Base-by-base conservation (phyloP, 2,113 vertebrate genomes). In the Etheostoma cragini region DNA sequence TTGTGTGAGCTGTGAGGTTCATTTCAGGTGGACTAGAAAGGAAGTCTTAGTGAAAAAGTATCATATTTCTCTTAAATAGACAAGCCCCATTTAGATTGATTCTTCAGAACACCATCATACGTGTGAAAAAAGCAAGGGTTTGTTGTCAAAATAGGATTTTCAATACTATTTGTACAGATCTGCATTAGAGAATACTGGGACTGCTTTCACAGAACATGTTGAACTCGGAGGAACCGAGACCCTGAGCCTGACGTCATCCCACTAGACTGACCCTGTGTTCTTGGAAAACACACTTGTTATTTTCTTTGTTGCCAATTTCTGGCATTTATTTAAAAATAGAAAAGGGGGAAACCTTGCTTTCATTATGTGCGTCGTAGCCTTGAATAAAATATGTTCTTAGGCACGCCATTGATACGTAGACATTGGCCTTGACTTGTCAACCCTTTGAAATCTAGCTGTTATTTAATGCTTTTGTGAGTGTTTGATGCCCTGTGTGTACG, bases 211-310 rank as follows among this genome's bases (percentile, higher is more conserved):
- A 70, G 73, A 78, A 73, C 65, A 57, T 17, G 30, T 10, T 84
- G 78, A 77, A 80, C 86, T 75, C 30, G 15, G 72, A 68, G 21
- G 46, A 38, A 11, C 42, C 0, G 35, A 84, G 71, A 87, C 83
- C 74, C 83, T 80, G 86, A 81, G 56, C 21, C 66, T 88, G 83
- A 89, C 67, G 47, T 90, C 80, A 87, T 15, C 47, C 13, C 16
- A 12, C 74, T 22, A 63, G 6, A 58, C 63, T 84, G 85, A 91
- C 77, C 78, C 87, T 70, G 78, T 53, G 67, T 68, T 50, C 49
- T 46, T 58, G 24, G 62, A 85, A 87, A 87, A 81, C 74, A 81
- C 66, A 63, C 62, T 72, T 75, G 54, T 80, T 87, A 60, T 82
- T 83, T 69, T 86, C 79, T 58, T 82, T 88, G 78, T 77, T 86